These are phyloP conservation scores for Drosophila nebulosa DNA, from an alignment of 1,140 invertebrate species.

Conservation along the genomic window DNA sequence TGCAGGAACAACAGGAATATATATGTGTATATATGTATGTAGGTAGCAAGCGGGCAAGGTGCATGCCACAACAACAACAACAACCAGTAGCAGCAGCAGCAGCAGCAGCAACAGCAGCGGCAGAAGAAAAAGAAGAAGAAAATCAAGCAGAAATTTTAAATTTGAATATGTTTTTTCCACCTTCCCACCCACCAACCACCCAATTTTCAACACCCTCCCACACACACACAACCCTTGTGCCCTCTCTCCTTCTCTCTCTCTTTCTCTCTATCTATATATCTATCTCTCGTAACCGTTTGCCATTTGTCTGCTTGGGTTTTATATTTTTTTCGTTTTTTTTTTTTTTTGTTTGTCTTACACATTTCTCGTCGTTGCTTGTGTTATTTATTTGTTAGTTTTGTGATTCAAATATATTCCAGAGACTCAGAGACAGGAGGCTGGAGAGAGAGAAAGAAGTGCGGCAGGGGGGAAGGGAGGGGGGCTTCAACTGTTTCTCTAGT, in stretches of 20 bases:
- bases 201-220: no score
- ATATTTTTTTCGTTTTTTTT: constrained; percentile 4
- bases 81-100: not conserved
- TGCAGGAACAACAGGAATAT: constrained; percentile 12
- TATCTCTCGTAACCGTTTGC: constrained; percentile 33
- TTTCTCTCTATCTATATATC: constrained; percentile 7
- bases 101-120: no score
- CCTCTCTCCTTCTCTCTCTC: not conserved
- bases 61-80: not conserved
- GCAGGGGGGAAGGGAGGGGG: not conserved
- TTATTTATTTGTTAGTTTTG: constrained; percentile 79
- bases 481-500: constrained; percentile 33
- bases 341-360: constrained; percentile 63
- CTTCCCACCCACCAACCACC: not conserved
- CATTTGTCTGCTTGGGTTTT: constrained; percentile 46
- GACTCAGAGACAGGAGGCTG: not conserved
- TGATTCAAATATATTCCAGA: constrained; percentile 71
- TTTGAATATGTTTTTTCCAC: constrained; percentile 75
- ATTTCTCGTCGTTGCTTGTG: constrained; percentile 56
- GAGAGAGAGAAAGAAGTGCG: not conserved
- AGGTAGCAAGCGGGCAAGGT: constrained; percentile 5
- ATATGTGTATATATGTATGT: not conserved
- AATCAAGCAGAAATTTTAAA: constrained; percentile 71
- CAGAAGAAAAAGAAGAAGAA: constrained; percentile 18
- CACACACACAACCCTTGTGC: not conserved